Evolutionary conservation across 92 coral and sea anemone genomes (phyloP).

Genomic region (Porites evermanni): DNA sequence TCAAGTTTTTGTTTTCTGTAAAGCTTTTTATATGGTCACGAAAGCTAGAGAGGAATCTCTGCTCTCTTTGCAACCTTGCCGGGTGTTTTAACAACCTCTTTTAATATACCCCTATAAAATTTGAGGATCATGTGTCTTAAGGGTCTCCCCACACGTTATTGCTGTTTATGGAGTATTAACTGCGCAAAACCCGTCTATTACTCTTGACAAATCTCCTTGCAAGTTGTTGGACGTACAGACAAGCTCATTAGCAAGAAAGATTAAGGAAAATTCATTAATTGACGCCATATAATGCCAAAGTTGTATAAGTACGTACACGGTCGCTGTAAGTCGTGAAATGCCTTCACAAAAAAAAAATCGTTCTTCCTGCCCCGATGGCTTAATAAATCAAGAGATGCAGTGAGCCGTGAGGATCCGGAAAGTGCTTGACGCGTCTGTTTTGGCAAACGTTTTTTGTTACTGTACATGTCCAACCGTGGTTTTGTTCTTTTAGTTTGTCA

Average conservation of each 20-base stretch:
- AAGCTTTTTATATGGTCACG: neutral
- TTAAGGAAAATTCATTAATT: neutral
- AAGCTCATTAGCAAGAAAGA: slow-evolving; percentile 30
- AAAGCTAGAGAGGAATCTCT: neutral
- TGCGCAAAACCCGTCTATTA: slow-evolving; percentile 23
- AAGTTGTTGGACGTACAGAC: slow-evolving; percentile 6
- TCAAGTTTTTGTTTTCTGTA: neutral
- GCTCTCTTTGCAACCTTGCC: neutral
- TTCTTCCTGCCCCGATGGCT: neutral
- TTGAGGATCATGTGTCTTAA: neutral
- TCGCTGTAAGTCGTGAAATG: neutral
- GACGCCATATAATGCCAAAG: neutral
- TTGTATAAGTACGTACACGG: neutral
- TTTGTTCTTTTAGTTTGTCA: slow-evolving; percentile 20
- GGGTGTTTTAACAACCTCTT: neutral
- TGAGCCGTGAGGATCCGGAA: neutral
- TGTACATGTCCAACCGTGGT: slow-evolving; percentile 4
- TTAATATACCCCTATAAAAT: slow-evolving; percentile 17
- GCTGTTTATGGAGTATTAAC: neutral
- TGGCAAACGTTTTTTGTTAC: neutral
- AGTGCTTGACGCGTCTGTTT: neutral
- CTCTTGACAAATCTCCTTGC: slow-evolving; percentile 18
- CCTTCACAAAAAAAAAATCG: neutral
- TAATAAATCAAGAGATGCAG: neutral
- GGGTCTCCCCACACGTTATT: neutral